phyloP scores from a whole-genome alignment of 2,888 invertebrate genomes.

The Ichneumoninae sp. region DNA sequence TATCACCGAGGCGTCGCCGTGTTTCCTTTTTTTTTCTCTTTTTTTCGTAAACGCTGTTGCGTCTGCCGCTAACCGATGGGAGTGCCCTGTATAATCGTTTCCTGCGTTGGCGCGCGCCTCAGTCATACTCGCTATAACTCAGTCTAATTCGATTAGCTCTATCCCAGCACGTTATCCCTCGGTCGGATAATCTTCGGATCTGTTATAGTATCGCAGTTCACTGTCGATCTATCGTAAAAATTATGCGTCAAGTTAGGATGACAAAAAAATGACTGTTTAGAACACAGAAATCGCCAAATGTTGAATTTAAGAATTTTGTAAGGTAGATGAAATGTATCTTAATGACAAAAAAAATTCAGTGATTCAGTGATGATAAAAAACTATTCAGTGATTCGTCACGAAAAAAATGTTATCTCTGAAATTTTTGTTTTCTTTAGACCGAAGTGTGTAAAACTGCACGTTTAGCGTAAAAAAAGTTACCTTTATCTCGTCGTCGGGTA shows the following conservation, averaged over 20 bases:
- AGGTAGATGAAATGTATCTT: too few relatives aligned
- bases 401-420: too few relatives aligned
- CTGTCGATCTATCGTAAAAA: slow-evolving; percentile 3
- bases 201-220: slow-evolving; percentile 39
- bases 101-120: slow-evolving; percentile 58
- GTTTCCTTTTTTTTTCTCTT: slow-evolving; percentile 2
- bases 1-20: slow-evolving; percentile 22
- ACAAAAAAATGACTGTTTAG: too few relatives aligned
- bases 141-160: slow-evolving; percentile 64
- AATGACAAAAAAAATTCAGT: too few relatives aligned
- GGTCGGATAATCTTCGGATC: slow-evolving; percentile 40
- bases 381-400: too few relatives aligned
- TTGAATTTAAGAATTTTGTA: too few relatives aligned
- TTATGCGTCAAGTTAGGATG: not conserved
- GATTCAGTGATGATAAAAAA: too few relatives aligned
- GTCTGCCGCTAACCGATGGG: slow-evolving; percentile 49
- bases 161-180: slow-evolving; percentile 59
- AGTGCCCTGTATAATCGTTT: slow-evolving; percentile 64
- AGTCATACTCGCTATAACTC: slow-evolving; percentile 20
- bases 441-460: too few relatives aligned
- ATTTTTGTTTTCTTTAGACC: too few relatives aligned
- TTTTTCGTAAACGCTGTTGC: slow-evolving; percentile 3
- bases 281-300: too few relatives aligned
- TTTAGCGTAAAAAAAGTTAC: slow-evolving; percentile 82
- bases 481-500: slow-evolving; percentile 91